These are phyloP conservation scores for Drosophila yakuba DNA, from an alignment of 1,140 invertebrate genomes.

Conservation along the genomic window DNA sequence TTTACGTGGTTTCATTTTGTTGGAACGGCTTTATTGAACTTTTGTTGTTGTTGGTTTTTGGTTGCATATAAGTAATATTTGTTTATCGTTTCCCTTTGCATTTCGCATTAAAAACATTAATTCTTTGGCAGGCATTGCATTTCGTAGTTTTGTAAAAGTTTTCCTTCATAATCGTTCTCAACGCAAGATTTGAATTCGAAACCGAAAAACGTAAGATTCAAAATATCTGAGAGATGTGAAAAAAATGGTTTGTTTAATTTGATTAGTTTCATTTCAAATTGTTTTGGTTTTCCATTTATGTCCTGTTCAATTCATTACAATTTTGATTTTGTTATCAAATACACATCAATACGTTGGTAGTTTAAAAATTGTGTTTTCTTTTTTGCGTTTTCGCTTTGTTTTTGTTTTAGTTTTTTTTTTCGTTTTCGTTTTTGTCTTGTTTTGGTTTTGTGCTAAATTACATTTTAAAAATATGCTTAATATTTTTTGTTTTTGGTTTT, in stretches of 20 bases:
- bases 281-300: conserved; percentile 27
- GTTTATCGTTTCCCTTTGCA: conserved; percentile 55
- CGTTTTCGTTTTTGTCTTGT: conserved; percentile 36
- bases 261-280: conserved; percentile 24
- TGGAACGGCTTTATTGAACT: conserved; percentile 85
- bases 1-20: conserved; percentile 62
- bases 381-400: conserved; percentile 29
- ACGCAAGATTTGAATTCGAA: conserved; percentile 44
- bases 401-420: conserved; percentile 41
- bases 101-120: conserved; percentile 76
- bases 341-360: conserved; percentile 81
- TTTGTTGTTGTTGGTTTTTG: conserved; percentile 72
- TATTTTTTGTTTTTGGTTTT: conserved; percentile 51
- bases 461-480: conserved; percentile 83
- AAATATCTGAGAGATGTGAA: conserved; percentile 20
- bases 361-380: conserved; percentile 74
- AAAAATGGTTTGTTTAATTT: conserved; percentile 37
- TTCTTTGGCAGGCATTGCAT: conserved; percentile 84
- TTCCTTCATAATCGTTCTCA: conserved; percentile 18
- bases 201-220: conserved; percentile 53
- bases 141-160: conserved; percentile 84
- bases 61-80: conserved; percentile 74
- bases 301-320: conserved; percentile 25
- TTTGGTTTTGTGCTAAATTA: conserved; percentile 80
- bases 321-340: conserved; percentile 71